A percentile compares a stretch with the other conserved stretches of the same genome.
Evolutionary conservation across 2,888 invertebrate species (phyloP).

Genomic region (Netelia virgata): DNA sequence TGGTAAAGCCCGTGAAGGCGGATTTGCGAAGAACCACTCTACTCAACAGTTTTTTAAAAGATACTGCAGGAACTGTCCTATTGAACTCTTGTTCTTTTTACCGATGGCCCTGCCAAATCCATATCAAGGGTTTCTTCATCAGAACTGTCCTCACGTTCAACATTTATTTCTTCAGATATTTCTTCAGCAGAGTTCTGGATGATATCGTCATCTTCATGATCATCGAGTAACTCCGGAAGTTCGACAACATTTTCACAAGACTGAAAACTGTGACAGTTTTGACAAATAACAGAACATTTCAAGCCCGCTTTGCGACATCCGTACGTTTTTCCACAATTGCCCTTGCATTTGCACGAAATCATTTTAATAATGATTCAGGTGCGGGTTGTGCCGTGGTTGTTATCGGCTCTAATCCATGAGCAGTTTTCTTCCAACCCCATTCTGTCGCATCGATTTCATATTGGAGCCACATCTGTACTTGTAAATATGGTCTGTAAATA

Average conservation of each 20-base stretch:
- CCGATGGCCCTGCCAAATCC: neutral
- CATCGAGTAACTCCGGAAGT: neutral
- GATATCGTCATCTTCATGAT: neutral
- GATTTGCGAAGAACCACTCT: too few relatives aligned
- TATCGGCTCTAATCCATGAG: slow-evolving; percentile 29
- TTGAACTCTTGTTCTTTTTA: neutral
- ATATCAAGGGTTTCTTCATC: neutral
- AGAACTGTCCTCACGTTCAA: neutral
- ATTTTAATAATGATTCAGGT: slow-evolving; percentile 30
- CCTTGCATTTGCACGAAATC: slow-evolving; percentile 36
- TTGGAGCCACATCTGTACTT: slow-evolving; percentile 54
- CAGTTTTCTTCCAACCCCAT: slow-evolving; percentile 48
- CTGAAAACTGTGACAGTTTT: neutral
- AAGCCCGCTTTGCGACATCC: slow-evolving; percentile 47
- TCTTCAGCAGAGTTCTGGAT: neutral
- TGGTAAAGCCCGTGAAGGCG: too few relatives aligned
- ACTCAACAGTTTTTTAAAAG: too few relatives aligned
- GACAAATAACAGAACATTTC: slow-evolving; percentile 17
- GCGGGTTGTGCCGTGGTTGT: slow-evolving; percentile 30
- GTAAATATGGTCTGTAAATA: slow-evolving; percentile 14
- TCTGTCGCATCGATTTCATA: slow-evolving; percentile 40
- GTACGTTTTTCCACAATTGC: slow-evolving; percentile 20
- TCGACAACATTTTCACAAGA: slow-evolving; percentile 3
- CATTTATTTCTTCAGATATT: slow-evolving; percentile 1
- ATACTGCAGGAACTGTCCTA: neutral